Evolutionary conservation across 1,140 invertebrate genomes (phyloP).

Genomic region (Trypoxylus dichotomus): DNA sequence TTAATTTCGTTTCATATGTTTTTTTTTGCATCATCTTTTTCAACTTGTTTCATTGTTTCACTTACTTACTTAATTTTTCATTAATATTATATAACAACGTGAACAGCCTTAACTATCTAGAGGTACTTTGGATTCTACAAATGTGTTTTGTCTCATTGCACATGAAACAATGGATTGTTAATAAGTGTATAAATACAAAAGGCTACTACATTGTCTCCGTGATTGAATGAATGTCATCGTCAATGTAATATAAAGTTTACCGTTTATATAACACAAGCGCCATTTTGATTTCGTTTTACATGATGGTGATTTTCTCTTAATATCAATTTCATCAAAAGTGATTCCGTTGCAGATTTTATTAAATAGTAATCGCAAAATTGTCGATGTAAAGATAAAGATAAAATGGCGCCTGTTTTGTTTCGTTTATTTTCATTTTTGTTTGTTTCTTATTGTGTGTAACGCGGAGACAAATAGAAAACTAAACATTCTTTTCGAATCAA

Average conservation of each 20-base stretch:
- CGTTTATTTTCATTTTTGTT: neutral
- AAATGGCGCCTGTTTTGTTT: neutral
- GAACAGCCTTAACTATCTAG: constrained; percentile 54
- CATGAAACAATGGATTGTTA: constrained; percentile 42
- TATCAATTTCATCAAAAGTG: too few relatives aligned
- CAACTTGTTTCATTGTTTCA: neutral
- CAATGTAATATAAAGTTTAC: constrained; percentile 40
- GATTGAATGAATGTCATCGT: constrained; percentile 25
- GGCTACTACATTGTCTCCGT: constrained; percentile 38
- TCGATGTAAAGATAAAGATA: too few relatives aligned
- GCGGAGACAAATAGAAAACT: constrained; percentile 34
- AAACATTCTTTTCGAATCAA: constrained; percentile 48
- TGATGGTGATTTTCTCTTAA: too few relatives aligned
- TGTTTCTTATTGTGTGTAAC: neutral
- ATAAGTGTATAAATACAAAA: constrained; percentile 53
- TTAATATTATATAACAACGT: constrained; percentile 55
- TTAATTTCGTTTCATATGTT: constrained; percentile 38
- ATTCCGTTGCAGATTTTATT: too few relatives aligned
- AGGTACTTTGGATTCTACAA: constrained; percentile 53
- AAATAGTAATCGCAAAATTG: too few relatives aligned
- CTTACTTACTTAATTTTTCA: constrained; percentile 38
- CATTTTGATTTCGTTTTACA: neutral
- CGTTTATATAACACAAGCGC: neutral
- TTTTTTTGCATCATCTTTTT: constrained; percentile 45
- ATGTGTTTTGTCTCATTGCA: constrained; percentile 47